These are phyloP conservation scores for Clanis bilineata DNA, from an alignment of 2,888 invertebrate genomes.

Conservation along the genomic window DNA sequence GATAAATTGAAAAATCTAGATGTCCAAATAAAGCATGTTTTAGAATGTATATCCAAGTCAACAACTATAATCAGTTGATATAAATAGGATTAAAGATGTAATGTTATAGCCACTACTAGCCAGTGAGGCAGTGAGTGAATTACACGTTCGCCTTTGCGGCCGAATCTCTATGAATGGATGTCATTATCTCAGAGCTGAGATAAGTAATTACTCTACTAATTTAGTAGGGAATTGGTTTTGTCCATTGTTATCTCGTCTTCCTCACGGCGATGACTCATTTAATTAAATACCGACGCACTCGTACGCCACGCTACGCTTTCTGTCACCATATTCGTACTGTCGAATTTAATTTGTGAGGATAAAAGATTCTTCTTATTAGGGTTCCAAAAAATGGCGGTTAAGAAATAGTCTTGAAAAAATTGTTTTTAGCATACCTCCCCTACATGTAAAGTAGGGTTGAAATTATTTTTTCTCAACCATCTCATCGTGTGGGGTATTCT, in stretches of 20 bases:
- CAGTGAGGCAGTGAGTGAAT: background rate
- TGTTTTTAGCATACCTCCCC: no score
- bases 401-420: no score
- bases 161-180: slow-evolving; percentile 24
- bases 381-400: no score
- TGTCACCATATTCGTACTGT: background rate
- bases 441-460: no score
- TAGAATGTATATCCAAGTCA: no score
- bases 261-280: slow-evolving; percentile 41
- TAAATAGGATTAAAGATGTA: background rate
- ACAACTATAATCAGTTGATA: background rate
- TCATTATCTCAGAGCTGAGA: slow-evolving; percentile 37
- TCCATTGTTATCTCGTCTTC: slow-evolving; percentile 41
- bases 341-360: no score
- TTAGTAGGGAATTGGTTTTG: slow-evolving; percentile 47
- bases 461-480: no score
- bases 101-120: no score
- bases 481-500: no score
- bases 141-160: background rate
- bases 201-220: slow-evolving; percentile 53
- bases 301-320: background rate
- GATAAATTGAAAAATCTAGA: background rate
- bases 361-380: no score
- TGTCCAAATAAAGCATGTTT: background rate
- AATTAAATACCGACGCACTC: slow-evolving; percentile 14